Conservation (phyloP, 2,888 invertebrate genomes). For the Lottia gigantea region DNA sequence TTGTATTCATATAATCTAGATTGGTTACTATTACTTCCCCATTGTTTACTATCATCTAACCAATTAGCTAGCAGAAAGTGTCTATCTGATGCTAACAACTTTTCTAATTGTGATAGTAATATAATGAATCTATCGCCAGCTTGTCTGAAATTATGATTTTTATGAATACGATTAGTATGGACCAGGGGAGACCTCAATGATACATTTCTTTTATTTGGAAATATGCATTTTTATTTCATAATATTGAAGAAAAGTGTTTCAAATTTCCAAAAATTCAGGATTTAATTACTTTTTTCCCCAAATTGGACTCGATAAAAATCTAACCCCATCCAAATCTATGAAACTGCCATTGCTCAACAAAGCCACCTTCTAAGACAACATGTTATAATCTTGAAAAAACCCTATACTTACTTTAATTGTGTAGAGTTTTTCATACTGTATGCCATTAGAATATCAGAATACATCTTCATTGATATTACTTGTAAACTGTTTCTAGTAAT, state of each 20-base stretch:
- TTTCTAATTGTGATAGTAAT: conserved; percentile 76
- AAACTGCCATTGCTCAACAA: too few species aligned
- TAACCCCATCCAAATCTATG: too few species aligned
- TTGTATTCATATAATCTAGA: conserved; percentile 76
- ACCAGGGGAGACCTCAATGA: too few species aligned
- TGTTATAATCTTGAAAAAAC: not conserved
- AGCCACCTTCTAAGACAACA: too few species aligned
- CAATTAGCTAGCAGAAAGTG: conserved; percentile 80
- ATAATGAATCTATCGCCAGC: conserved; percentile 68
- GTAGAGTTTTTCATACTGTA: conserved; percentile 66
- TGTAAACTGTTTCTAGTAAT: conserved; percentile 87
- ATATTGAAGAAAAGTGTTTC: too few species aligned
- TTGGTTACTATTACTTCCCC: conserved; percentile 67
- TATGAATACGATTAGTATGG: too few species aligned
- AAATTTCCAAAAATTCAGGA: too few species aligned
- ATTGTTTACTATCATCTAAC: conserved; percentile 75
- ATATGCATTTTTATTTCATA: too few species aligned
- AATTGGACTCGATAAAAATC: too few species aligned
- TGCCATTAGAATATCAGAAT: conserved; percentile 72
- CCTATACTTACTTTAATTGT: conserved; percentile 45
- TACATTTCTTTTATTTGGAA: too few species aligned
- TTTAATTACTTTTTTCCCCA: too few species aligned
- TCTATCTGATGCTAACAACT: conserved; percentile 74
- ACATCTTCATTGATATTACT: conserved; percentile 76
- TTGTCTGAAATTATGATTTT: conserved; percentile 23